Base-by-base conservation (phyloP, 2,113 vertebrate species). In the Ammodytes marinus region DNA sequence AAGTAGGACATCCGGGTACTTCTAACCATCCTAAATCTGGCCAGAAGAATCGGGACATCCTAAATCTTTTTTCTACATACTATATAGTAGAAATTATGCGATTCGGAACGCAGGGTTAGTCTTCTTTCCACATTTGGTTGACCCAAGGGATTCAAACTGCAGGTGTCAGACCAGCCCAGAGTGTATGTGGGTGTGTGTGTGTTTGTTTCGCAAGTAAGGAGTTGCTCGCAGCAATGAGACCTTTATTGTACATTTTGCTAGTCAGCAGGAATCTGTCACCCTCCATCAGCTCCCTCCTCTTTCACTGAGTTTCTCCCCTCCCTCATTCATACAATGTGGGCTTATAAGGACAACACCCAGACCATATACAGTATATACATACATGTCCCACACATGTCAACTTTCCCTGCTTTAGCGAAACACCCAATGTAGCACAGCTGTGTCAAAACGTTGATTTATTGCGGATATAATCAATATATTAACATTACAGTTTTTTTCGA, bases 201-300 rank as follows among this genome's bases (percentile, higher is more conserved):
- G 67, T 43, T 47, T n/a, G 59, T 43, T 35, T 42, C 42, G 50
- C 39, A 60, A 54, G 42, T 80, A 65, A 80, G 63, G 76, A 76
- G 66, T 43, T 75, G 74, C 58, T 75, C 59, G 54, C 73, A 83
- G 80, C 74, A 65, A 50, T 50, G 64, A 83, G 74, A 60, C 19
- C 55, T 83, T 69, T 73, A 79, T 80, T 84, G 66, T 93, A 79
- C 74, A 91, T 88, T 90, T 93, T 95, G 94, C 94, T 79, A 89
- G 95, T 87, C 79, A 90, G 82, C 80, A 82, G 72, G 66, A 85
- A 78, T 68, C 53, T 43, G n/a, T 42, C 68, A 49, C 52, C 39
- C 65, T 43, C 58, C 59, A 39, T 27, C 64, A 39, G 52, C 61
- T 59, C 58, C 54, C 14, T 74, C 50, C 46, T 52, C 35, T 64